Evolutionary conservation across 1,140 invertebrate genomes (phyloP).

Genomic region (Procambarus clarkii): DNA sequence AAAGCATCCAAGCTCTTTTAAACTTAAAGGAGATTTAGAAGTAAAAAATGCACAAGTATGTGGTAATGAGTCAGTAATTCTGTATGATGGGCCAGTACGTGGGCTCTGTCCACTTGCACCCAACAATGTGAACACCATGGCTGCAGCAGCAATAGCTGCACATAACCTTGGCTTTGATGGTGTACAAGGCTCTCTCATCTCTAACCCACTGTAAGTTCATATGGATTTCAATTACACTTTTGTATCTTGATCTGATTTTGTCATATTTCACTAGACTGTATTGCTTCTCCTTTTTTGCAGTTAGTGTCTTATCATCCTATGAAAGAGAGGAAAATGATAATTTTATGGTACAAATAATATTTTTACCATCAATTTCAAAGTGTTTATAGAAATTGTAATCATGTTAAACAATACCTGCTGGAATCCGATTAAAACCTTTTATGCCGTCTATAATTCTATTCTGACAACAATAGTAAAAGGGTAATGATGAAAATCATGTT

Average conservation of each 20-base stretch:
- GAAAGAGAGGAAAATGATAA: too few relatives aligned
- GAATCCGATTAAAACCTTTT: too few relatives aligned
- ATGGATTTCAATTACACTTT: too few relatives aligned
- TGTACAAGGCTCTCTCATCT: constrained; percentile 78
- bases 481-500: too few relatives aligned
- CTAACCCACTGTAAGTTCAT: constrained; percentile 78
- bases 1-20: constrained; percentile 81
- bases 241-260: too few relatives aligned
- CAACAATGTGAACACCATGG: constrained; percentile 82
- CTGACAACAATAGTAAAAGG: too few relatives aligned
- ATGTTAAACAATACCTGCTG: too few relatives aligned
- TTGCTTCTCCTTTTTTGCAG: not conserved
- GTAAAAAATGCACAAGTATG: constrained; percentile 76
- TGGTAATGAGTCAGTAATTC: constrained; percentile 73
- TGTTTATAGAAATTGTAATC: too few relatives aligned
- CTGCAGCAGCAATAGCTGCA: constrained; percentile 80
- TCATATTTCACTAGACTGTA: not conserved
- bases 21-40: constrained; percentile 76
- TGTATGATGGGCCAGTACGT: constrained; percentile 80
- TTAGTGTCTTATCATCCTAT: too few relatives aligned
- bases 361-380: too few relatives aligned
- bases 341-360: too few relatives aligned
- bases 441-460: too few relatives aligned
- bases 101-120: constrained; percentile 80
- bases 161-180: constrained; percentile 81